These are phyloP conservation scores for Rhinopithecus roxellana DNA, from an alignment of 2,113 vertebrate species.

Conservation along the genomic window DNA sequence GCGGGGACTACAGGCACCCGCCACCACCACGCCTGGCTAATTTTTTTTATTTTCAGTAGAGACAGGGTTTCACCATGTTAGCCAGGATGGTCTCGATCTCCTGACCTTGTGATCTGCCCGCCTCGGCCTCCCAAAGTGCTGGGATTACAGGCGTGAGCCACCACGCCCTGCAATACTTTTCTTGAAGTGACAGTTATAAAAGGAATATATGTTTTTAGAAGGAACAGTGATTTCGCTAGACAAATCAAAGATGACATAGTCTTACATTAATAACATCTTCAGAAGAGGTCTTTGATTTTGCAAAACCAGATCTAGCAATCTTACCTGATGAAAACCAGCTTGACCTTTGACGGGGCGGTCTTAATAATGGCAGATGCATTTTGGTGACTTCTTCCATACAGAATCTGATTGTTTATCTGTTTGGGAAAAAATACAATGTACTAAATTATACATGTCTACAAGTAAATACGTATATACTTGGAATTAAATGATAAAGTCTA, in stretches of 20 bases:
- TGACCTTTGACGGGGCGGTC: constrained; percentile 91
- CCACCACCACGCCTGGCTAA: too few relatives aligned
- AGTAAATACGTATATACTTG: neutral
- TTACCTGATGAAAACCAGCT: constrained; percentile 96
- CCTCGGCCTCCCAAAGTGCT: too few relatives aligned
- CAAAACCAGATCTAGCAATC: constrained; percentile 24
- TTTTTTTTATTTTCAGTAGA: too few relatives aligned
- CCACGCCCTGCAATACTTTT: neutral
- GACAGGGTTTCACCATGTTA: too few relatives aligned
- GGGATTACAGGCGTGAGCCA: too few relatives aligned
- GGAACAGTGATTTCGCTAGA: neutral
- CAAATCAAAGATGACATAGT: constrained; percentile 18
- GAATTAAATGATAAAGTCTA: neutral
- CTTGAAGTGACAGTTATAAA: constrained; percentile 12
- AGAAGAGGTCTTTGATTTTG: neutral
- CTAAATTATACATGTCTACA: neutral
- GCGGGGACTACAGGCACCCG: too few relatives aligned
- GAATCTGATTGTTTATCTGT: constrained; percentile 95
- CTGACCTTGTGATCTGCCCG: too few relatives aligned
- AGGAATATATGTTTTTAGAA: neutral
- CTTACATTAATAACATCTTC: neutral
- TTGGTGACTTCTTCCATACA: constrained; percentile 98
- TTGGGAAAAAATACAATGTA: constrained; percentile 47
- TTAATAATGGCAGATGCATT: constrained; percentile 98
- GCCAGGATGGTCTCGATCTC: too few relatives aligned